phyloP scores from a whole-genome alignment of 2,888 invertebrate genomes.

The Lottia gigantea region DNA sequence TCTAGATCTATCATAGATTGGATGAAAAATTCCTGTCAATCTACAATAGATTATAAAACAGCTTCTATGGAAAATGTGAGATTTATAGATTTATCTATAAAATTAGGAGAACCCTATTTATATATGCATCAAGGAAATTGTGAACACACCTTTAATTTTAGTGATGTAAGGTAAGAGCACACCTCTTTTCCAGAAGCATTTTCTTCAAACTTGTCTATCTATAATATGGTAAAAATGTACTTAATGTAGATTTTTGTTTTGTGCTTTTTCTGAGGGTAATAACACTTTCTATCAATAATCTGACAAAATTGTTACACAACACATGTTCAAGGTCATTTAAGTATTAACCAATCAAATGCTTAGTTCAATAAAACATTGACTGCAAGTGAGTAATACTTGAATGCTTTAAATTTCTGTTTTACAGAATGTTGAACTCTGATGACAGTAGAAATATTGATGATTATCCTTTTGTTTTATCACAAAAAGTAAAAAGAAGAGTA shows the following conservation, averaged over 20 bases:
- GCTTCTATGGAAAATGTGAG: conserved; percentile 55
- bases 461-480: conserved; percentile 53
- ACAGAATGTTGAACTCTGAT: conserved; percentile 49
- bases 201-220: too few relatives aligned
- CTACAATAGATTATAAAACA: conserved; percentile 36
- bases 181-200: too few relatives aligned
- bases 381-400: too few relatives aligned
- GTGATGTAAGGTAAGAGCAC: conserved; percentile 74
- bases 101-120: conserved; percentile 79
- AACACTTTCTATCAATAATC: too few relatives aligned
- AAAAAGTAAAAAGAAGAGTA: conserved; percentile 39
- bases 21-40: conserved; percentile 28
- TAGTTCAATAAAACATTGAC: too few relatives aligned
- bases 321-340: too few relatives aligned
- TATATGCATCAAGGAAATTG: conserved; percentile 92
- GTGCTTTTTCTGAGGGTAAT: too few relatives aligned
- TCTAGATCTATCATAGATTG: conserved; percentile 56
- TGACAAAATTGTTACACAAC: too few relatives aligned
- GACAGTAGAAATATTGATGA: conserved; percentile 50
- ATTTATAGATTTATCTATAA: conserved; percentile 59
- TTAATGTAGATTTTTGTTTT: too few relatives aligned
- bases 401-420: conserved; percentile 1
- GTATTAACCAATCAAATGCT: too few relatives aligned
- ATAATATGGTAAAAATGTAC: too few relatives aligned
- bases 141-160: conserved; percentile 88